Conservation (phyloP, 1,140 invertebrate genomes). For the Apis dorsata region DNA sequence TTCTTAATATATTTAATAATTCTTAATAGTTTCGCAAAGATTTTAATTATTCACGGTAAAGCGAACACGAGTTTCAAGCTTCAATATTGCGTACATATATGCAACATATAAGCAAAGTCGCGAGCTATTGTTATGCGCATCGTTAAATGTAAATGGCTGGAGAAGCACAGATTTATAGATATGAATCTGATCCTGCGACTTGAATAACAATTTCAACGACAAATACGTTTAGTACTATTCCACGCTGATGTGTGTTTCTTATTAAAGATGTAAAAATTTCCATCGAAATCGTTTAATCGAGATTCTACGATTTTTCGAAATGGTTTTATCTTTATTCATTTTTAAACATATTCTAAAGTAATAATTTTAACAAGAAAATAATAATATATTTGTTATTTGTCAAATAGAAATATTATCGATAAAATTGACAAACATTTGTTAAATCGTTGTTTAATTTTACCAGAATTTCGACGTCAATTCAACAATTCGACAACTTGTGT, state of each 20-base stretch:
- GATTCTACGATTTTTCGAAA: not conserved
- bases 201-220: conserved; percentile 20
- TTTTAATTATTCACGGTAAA: not conserved
- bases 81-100: no score
- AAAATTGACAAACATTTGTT: not conserved
- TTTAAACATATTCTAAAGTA: no score
- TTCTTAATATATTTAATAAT: not conserved
- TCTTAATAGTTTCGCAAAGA: no score
- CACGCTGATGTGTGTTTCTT: not conserved
- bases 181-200: not conserved
- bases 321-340: no score
- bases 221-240: conserved; percentile 17
- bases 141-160: conserved; percentile 22
- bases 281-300: not conserved
- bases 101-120: not conserved
- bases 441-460: not conserved
- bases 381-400: no score
- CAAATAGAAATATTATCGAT: no score
- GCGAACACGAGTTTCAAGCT: not conserved
- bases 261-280: not conserved
- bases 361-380: no score
- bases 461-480: not conserved
- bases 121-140: not conserved
- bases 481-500: no score
- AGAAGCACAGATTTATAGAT: conserved; percentile 19